phyloP scores from a whole-genome alignment of 2,888 invertebrate species.

The Lordiphosa andalusiaca region DNA sequence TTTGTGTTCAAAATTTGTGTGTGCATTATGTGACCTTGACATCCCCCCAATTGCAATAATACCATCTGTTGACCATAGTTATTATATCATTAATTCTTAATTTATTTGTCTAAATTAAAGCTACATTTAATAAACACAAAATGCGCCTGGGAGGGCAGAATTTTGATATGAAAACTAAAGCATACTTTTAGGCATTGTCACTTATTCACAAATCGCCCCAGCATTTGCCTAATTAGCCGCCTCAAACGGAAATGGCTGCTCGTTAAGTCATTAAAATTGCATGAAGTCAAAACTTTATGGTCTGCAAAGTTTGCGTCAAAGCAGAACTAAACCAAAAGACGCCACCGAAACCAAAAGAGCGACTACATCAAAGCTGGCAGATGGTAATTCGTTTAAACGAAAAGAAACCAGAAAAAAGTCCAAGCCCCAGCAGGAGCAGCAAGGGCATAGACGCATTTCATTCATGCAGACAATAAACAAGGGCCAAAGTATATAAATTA shows the following conservation, averaged over 20 bases:
- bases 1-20: constrained; percentile 39
- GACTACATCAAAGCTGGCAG: constrained; percentile 66
- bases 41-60: constrained; percentile 45
- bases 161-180: constrained; percentile 12
- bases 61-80: constrained; percentile 65
- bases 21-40: constrained; percentile 4
- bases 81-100: constrained; percentile 73
- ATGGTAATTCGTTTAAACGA: constrained; percentile 70
- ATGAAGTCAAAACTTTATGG: constrained; percentile 74
- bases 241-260: constrained; percentile 54
- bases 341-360: constrained; percentile 34
- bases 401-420: constrained; percentile 45
- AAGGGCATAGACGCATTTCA: constrained; percentile 56
- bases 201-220: too few species aligned
- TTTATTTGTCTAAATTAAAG: constrained; percentile 72
- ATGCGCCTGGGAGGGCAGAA: constrained; percentile 23
- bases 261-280: constrained; percentile 75
- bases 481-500: constrained; percentile 67
- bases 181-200: too few species aligned
- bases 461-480: constrained; percentile 72
- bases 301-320: constrained; percentile 75
- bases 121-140: constrained; percentile 65
- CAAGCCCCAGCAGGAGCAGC: background rate
- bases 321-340: constrained; percentile 50
- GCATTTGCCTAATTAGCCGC: constrained; percentile 58